A percentile compares a stretch with the other conserved stretches of the same genome.
These are phyloP conservation scores for Xylota segnis DNA, from an alignment of 2,888 invertebrate genomes.

Conservation along the genomic window DNA sequence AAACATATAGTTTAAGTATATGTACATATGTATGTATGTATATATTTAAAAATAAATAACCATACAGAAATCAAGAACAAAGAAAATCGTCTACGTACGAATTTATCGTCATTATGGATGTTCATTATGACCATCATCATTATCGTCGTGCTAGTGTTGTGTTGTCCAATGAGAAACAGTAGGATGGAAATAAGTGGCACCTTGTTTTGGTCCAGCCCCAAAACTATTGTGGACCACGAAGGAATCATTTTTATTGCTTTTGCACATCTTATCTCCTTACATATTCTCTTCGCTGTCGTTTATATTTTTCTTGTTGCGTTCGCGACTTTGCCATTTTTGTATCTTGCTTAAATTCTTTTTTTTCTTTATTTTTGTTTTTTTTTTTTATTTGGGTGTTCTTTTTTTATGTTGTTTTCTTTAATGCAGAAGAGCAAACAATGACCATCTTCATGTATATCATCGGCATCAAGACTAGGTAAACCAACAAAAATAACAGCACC, in stretches of 20 bases:
- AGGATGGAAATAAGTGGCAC: conserved; percentile 62
- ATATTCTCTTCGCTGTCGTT: conserved; percentile 22
- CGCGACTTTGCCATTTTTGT: conserved; percentile 27
- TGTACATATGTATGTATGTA: conserved; percentile 2
- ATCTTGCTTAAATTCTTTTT: conserved; percentile 13
- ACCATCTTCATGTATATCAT: conserved; percentile 54
- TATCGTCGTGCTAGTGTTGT: conserved; percentile 37
- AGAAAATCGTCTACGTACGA: conserved; percentile 19
- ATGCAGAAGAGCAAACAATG: conserved; percentile 31
- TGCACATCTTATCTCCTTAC: conserved; percentile 18
- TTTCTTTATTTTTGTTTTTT: too few species aligned
- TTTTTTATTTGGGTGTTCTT: background rate
- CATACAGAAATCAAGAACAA: conserved; percentile 27
- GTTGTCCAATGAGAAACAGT: conserved; percentile 49
- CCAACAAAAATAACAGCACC: background rate
- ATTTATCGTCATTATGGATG: conserved; percentile 17
- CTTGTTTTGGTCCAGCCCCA: conserved; percentile 57
- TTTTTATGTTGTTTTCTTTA: background rate
- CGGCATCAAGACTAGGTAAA: conserved; percentile 28
- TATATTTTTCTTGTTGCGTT: conserved; percentile 46
- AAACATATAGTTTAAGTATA: conserved; percentile 6
- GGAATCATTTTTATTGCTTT: conserved; percentile 36
- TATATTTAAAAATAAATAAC: conserved; percentile 31
- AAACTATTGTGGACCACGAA: conserved; percentile 52
- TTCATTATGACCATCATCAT: conserved; percentile 27